Conservation (phyloP, 30 jellyfish, hydroid and myxozoan genomes). For the Morbakka virulenta region DNA sequence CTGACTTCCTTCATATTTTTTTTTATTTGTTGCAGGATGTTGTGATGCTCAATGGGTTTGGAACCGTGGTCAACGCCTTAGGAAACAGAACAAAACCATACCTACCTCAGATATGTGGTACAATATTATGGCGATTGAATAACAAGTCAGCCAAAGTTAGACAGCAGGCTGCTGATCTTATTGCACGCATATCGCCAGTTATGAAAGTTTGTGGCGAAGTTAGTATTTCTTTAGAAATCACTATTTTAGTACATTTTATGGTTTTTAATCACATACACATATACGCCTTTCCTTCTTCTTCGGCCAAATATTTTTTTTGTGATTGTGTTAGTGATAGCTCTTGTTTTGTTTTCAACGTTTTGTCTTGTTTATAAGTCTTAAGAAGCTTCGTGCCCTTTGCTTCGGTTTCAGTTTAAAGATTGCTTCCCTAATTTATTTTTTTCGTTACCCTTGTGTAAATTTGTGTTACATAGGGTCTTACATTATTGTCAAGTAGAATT, state of each 20-base stretch:
- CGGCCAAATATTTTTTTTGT: too few species aligned
- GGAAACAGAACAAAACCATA: slow-evolving; percentile 98
- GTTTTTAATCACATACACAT: background rate
- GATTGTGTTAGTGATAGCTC: too few species aligned
- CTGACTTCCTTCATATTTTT: too few species aligned
- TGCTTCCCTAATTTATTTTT: too few species aligned
- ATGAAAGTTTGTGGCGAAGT: slow-evolving; percentile 99
- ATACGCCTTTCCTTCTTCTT: too few species aligned
- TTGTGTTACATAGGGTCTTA: too few species aligned
- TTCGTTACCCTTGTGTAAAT: too few species aligned
- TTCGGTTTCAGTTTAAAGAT: too few species aligned
- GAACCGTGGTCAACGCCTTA: slow-evolving; percentile 97
- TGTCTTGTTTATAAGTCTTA: too few species aligned
- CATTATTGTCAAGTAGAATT: too few species aligned
- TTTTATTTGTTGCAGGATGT: slow-evolving; percentile 64
- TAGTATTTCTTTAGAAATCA: background rate
- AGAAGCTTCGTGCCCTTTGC: too few species aligned
- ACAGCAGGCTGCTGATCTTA: slow-evolving; percentile 99
- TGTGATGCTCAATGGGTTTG: slow-evolving; percentile 98
- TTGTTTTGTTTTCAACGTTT: too few species aligned
- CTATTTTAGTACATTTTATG: background rate
- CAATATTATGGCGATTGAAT: slow-evolving; percentile 98
- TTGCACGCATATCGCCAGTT: slow-evolving; percentile 94
- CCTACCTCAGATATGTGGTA: slow-evolving; percentile 99
- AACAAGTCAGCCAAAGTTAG: slow-evolving; percentile 98